Base-by-base conservation (phyloP, 2,888 invertebrate species). In the Amphipoea lucens region DNA sequence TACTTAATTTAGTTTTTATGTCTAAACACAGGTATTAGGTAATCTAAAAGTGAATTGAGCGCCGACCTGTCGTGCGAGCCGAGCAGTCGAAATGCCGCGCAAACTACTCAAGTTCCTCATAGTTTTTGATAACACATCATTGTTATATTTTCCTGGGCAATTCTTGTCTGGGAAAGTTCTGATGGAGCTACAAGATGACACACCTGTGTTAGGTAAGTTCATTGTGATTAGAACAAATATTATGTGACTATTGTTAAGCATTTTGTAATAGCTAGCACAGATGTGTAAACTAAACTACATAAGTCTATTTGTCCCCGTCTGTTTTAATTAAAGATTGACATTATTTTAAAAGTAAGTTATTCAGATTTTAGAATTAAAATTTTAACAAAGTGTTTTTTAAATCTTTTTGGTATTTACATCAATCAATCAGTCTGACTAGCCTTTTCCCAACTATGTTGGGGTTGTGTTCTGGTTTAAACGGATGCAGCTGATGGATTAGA, bases 81-180 rank as follows among this genome's bases (percentile, higher is more conserved):
- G 20, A 74, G 42, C 45, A 83, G 81, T 78, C 81, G 96, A 92
- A 92, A 98, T 98, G 98, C 98, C 98, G 89, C 97, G 98, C 91
- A 99, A 99, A 96, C 97, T 99, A 90, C 97, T 99, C 87, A 99
- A 99, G 96, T 99, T 99, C 96, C 97, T 99, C 83, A 99, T 99
- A 91, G 97, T 99, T 86, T 99, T 99, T 96, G 99, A 99, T 96
- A 99, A 99, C 94, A 98, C 99, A 70, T 99, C 99, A 90, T 96
- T 99, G 86, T 96, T 99, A 81, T 99, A 99, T 95, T 99, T 99
- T 94, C 99, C 99, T 82, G 99, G 99, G 11, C 99, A 99, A 95
- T 99, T 99, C 95, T 97, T 99, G 87, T 99, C 99, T 76, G 99
- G 99, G 65, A 97, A 99, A 93, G 99, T 99, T 79, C 97, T 99